Evolutionary conservation across 2,113 vertebrate species (phyloP).

Genomic region (Cyanoramphus novaezelandiae): DNA sequence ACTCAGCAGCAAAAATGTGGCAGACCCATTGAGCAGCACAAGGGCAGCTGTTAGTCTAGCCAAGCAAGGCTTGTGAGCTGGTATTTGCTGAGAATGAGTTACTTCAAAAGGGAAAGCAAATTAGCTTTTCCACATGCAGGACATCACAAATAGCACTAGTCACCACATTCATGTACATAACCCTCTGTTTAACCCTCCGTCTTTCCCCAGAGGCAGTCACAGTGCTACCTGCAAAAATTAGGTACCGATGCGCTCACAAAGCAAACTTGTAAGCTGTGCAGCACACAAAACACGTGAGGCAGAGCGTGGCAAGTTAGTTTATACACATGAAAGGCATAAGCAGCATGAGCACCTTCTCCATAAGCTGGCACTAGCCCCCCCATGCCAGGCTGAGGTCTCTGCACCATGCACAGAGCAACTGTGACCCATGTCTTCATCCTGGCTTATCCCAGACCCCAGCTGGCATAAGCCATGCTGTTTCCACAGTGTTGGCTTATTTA

Average conservation of each 20-base stretch:
- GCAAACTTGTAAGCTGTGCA: background rate
- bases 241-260: background rate
- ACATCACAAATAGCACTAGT: background rate
- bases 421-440: background rate
- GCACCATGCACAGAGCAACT: accelerated
- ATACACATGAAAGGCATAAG: background rate
- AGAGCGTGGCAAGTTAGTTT: background rate
- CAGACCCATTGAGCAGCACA: background rate
- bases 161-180: background rate
- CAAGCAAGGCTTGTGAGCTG: background rate
- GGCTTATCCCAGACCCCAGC: background rate
- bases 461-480: background rate
- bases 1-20: background rate
- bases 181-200: background rate
- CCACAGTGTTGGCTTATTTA: background rate
- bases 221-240: background rate
- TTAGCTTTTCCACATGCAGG: background rate
- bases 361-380: background rate
- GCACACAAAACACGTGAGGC: accelerated
- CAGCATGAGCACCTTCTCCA: background rate
- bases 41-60: accelerated
- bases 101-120: background rate
- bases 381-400: background rate
- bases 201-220: background rate
- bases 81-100: background rate